Evolutionary conservation across 2,797 vertebrate genomes (phyloP).

Genomic region (Buphagus erythrorhynchus): DNA sequence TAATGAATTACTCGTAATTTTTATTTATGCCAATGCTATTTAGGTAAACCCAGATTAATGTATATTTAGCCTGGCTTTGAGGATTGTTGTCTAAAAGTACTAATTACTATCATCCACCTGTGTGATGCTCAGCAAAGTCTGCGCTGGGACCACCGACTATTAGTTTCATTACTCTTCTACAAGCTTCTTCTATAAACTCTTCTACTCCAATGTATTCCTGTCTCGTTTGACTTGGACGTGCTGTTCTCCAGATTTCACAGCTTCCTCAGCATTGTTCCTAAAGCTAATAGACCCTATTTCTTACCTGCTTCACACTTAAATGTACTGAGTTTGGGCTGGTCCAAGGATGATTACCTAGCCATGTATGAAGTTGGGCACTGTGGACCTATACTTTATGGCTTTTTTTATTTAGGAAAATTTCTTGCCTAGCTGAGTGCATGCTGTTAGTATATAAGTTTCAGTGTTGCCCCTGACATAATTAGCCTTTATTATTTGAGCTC

Average conservation of each 20-base stretch:
- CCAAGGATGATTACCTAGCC: neutral
- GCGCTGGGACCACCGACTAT: no score
- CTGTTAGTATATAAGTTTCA: neutral
- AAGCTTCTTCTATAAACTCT: neutral
- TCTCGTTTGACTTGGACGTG: neutral
- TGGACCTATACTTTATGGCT: neutral
- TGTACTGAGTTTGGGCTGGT: neutral
- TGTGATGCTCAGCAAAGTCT: fast-evolving
- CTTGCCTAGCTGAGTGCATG: neutral
- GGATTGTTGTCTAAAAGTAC: neutral
- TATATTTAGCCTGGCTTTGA: neutral
- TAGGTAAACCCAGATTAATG: neutral
- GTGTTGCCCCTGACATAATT: neutral
- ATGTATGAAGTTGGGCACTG: neutral
- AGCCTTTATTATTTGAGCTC: neutral
- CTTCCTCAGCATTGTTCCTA: neutral
- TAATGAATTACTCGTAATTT: neutral
- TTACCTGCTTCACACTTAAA: neutral
- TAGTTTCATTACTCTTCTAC: neutral
- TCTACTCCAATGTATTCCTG: neutral
- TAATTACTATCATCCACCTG: neutral
- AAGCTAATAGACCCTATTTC: neutral
- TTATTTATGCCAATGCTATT: neutral
- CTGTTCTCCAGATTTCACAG: neutral
- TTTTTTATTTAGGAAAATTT: neutral